A percentile compares a stretch with the other conserved stretches of the same genome.
Evolutionary conservation across 2,888 invertebrate genomes (phyloP).

Genomic region (Troides aeacus): DNA sequence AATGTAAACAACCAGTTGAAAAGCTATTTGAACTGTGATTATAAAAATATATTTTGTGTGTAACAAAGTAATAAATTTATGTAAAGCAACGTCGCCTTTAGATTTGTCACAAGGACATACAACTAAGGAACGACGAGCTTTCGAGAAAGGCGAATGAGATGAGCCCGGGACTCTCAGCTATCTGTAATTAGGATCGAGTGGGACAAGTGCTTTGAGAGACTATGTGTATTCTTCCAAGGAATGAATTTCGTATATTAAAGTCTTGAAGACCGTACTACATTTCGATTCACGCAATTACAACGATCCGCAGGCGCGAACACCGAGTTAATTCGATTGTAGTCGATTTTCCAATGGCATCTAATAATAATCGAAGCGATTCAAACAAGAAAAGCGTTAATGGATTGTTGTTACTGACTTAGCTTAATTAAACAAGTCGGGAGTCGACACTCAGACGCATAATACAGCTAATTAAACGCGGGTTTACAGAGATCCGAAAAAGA

Average conservation of each 20-base stretch:
- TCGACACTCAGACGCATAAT: slow-evolving; percentile 78
- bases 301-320: neutral
- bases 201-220: slow-evolving; percentile 58
- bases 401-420: slow-evolving; percentile 77
- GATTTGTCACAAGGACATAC: slow-evolving; percentile 35
- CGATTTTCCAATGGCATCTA: slow-evolving; percentile 5
- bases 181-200: slow-evolving; percentile 75
- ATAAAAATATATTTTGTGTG: neutral
- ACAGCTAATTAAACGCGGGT: slow-evolving; percentile 78
- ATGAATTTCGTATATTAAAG: slow-evolving; percentile 21
- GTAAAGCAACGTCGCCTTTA: slow-evolving; percentile 21
- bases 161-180: slow-evolving; percentile 52
- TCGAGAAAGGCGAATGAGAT: slow-evolving; percentile 57
- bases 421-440: slow-evolving; percentile 76
- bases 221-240: slow-evolving; percentile 44
- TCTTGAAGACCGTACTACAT: slow-evolving; percentile 17
- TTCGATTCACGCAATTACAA: slow-evolving; percentile 13
- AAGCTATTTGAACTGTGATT: neutral
- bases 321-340: slow-evolving; percentile 1
- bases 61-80: slow-evolving; percentile 3
- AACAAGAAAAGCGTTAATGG: slow-evolving; percentile 55
- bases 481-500: slow-evolving; percentile 79
- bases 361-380: slow-evolving; percentile 33
- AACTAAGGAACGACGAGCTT: slow-evolving; percentile 37
- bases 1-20: no score